Evolutionary conservation across 2,113 vertebrate species (phyloP), one percentile per base, ranked within the genome.

Genomic region (Tetrax tetrax): DNA sequence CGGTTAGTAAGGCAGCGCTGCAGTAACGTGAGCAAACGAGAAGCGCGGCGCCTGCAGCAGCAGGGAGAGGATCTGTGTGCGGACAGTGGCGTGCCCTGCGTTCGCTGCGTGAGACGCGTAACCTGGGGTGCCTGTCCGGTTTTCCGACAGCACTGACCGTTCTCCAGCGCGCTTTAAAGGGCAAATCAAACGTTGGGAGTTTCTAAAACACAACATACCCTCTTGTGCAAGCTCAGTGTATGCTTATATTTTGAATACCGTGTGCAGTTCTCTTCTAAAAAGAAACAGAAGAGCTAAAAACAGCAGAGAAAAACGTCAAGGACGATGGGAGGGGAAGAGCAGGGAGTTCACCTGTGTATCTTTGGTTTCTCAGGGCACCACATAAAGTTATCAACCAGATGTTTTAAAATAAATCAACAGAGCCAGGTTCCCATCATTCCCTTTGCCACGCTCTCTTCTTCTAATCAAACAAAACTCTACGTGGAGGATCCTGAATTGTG

Each of bases 81-180:
- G 1, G 1, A 0, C 38, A 12, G 51, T 1, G 1, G 9, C 7
- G 0, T 24, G 12, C 28, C 45, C 12, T 20, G 10, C 12, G 11
- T 45, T 43, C 10, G 2, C 18, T 14, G 9, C 10, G n/a, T 1
- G 6, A 47, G 54, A 14, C 0, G 2, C 6, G 0, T 9, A 31
- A 51, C 19, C 1, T 12, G 37, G 13, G 27, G 25, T 8, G 2
- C 8, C 31, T 35, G 43, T 53, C 47, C 15, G 7, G 29, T 65
- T 76, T 24, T 69, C 8, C 3, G 3, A 63, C 61, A 72, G 38
- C 22, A 2, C 31, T 65, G 35, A 16, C 16, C 5, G 2, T 51
- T 78, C 57, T 51, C 8, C 7, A 43, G 41, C 41, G 6, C 1
- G 0, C 27, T 77, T 9, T 48, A 37, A 70, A 70, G n/a, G 68